These are phyloP conservation scores for Pantherophis guttatus DNA, from an alignment of 2,113 vertebrate genomes.

Conservation along the genomic window DNA sequence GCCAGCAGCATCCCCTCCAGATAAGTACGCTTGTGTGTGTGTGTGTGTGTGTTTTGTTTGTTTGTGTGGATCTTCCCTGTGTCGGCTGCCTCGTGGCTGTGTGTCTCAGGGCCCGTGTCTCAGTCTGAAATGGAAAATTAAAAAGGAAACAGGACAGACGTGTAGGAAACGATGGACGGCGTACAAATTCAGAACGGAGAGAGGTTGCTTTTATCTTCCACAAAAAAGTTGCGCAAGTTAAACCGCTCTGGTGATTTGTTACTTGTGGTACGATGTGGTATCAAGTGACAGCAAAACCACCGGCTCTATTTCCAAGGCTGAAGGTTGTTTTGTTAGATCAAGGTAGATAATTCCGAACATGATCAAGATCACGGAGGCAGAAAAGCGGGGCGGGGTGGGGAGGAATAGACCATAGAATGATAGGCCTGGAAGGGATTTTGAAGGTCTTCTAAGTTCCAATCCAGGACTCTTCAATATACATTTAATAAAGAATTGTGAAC, in stretches of 20 bases:
- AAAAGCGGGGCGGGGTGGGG: neutral
- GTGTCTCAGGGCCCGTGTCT: neutral
- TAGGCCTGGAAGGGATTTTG: no score
- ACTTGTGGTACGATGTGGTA: neutral
- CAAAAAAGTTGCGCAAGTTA: neutral
- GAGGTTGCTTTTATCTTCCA: neutral
- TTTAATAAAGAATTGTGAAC: no score
- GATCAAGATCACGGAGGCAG: neutral
- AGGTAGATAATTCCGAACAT: neutral
- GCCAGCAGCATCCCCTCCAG: no score
- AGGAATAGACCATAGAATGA: no score
- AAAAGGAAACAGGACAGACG: neutral
- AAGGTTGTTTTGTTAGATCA: neutral
- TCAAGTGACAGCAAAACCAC: neutral
- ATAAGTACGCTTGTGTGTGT: no score
- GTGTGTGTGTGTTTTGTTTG: neutral
- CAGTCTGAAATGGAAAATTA: neutral
- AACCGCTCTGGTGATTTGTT: neutral
- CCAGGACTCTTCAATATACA: no score
- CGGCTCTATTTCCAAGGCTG: neutral
- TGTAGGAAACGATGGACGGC: neutral
- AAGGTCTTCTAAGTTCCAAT: no score
- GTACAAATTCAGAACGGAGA: neutral
- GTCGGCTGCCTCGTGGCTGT: no score
- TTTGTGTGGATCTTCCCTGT: no score